Conservation (phyloP, 2,113 vertebrate genomes). For the Lipotes vexillifer region DNA sequence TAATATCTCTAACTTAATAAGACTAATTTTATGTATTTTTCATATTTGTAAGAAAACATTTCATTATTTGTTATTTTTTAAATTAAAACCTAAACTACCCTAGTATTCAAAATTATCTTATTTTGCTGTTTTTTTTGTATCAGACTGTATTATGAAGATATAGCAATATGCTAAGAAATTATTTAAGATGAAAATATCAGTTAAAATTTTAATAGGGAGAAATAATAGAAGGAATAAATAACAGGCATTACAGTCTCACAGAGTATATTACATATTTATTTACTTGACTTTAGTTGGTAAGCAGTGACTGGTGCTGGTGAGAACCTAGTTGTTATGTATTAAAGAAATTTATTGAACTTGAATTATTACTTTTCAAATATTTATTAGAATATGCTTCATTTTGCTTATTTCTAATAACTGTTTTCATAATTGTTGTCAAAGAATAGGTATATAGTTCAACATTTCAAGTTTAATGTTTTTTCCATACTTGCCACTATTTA, state of each 20-base stretch:
- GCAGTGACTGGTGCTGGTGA: neutral
- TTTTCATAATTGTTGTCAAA: neutral
- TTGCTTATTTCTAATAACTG: neutral
- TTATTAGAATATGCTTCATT: neutral
- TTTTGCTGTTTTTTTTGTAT: neutral
- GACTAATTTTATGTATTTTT: neutral
- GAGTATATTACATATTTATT: neutral
- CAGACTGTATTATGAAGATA: neutral
- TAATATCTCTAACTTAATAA: neutral
- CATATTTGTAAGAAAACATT: slow-evolving; percentile 24
- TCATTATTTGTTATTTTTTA: neutral
- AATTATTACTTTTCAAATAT: slow-evolving; percentile 3
- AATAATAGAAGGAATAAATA: neutral
- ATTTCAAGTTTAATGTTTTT: neutral
- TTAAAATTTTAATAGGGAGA: slow-evolving; percentile 4
- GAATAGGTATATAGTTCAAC: neutral
- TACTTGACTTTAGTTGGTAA: neutral
- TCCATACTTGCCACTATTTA: neutral
- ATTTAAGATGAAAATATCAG: neutral
- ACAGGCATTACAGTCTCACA: neutral
- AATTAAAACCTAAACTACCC: neutral
- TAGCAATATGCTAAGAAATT: neutral
- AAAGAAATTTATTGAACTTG: neutral
- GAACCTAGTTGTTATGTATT: neutral
- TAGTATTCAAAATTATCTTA: neutral